Base-by-base conservation (phyloP, 37 sponge, comb jelly and placozoan species). In the Oscarella lobularis region DNA sequence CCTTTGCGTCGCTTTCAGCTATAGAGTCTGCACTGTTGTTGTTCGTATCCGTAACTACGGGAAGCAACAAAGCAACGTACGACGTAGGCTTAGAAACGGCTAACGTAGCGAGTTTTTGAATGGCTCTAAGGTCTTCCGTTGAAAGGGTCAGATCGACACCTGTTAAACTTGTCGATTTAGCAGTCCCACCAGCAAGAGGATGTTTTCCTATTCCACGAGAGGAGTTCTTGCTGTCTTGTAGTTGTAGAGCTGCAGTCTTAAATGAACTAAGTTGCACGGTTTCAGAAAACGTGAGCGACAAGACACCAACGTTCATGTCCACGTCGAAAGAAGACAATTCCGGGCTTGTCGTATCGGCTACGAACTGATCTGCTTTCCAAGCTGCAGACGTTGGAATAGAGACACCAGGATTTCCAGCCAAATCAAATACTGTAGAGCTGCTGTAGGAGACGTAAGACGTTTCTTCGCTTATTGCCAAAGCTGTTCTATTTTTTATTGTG, bases 291-390 rank as follows among this genome's bases (percentile, higher is more conserved):
- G 83, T 87, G 27, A 68, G 33, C 33, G 33, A 35, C 29, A 14
- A 32, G 71, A 29, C 33, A 35, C 29, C 71, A 0, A 36, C 38
- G n/a, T 54, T 36, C 31, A 66, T 32, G 20, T 89, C 82, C 35
- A 90, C 71, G 1, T 55, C 31, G 38, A 87, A 89, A 67, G 60
- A 38, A 32, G 67, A 70, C 20, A 94, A 67, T 1, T 4, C 39
- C 37, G 90, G 90, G 2, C 81, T 76, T 33, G 85, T 87, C 1
- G 76, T 83, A 74, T 94, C 95, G 27, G 88, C 76, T 3, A 79
- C 76, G 40, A 87, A 77, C 9, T 3, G 70, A 38, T 38, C 29
- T 0, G 76, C 87, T 38, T 71, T 75, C 6, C 41, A 39, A 33
- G 88, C 95, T 67, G 37, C 54, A 39, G 89, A 87, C 82, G 87